Conservation (phyloP, 1,140 invertebrate genomes). For the Macrobrachium rosenbergii region DNA sequence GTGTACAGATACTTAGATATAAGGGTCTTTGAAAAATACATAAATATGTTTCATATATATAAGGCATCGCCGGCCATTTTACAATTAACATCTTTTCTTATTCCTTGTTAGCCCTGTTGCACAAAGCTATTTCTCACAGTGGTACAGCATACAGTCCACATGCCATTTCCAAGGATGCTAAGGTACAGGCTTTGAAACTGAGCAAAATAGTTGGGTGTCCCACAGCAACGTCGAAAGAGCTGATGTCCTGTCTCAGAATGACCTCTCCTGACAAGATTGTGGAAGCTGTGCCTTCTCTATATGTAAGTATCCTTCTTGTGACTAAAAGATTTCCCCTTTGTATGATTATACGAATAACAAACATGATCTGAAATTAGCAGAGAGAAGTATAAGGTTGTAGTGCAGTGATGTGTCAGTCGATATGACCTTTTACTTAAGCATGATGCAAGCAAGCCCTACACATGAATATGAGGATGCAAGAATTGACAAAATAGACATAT, state of each 20-base stretch:
- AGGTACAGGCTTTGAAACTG: constrained; percentile 39
- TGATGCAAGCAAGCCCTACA: too few relatives aligned
- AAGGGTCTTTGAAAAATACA: too few relatives aligned
- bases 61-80: neutral
- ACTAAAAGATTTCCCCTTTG: too few relatives aligned
- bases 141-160: constrained; percentile 65
- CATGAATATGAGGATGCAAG: too few relatives aligned
- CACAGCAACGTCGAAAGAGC: neutral
- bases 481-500: too few relatives aligned
- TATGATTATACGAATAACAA: too few relatives aligned
- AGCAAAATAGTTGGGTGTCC: constrained; percentile 51
- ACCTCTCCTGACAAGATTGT: constrained; percentile 41
- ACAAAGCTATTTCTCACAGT: constrained; percentile 60
- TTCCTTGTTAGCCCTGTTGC: constrained; percentile 31
- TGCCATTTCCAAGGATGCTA: constrained; percentile 52
- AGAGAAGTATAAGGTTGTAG: too few relatives aligned
- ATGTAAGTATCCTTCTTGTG: constrained; percentile 38
- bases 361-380: too few relatives aligned
- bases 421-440: too few relatives aligned
- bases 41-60: neutral
- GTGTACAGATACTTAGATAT: too few relatives aligned
- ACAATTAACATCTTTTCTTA: neutral
- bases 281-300: constrained; percentile 46
- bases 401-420: too few relatives aligned
- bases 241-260: constrained; percentile 47